These are phyloP conservation scores for Cryptotis parvus DNA, from an alignment of 2,113 vertebrate genomes.

Conservation along the genomic window DNA sequence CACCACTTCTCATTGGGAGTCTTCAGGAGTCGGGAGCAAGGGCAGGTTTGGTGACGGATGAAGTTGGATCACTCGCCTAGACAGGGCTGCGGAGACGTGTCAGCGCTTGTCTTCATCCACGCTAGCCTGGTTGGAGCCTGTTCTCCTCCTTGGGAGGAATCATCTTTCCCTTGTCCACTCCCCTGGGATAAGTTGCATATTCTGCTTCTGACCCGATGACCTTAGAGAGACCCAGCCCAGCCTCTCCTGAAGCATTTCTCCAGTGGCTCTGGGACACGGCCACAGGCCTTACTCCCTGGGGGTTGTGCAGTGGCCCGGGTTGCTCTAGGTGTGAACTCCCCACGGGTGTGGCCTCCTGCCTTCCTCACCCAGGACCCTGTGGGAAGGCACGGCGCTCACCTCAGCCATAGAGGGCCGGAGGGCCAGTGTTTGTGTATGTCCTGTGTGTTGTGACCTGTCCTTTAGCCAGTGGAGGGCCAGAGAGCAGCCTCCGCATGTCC, in stretches of 20 bases:
- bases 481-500: neutral
- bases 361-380: neutral
- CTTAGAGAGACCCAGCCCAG: neutral
- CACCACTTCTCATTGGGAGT: neutral
- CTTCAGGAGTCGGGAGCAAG: neutral
- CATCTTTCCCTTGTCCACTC: neutral
- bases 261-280: neutral
- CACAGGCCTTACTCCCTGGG: neutral
- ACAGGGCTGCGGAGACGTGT: neutral
- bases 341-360: neutral
- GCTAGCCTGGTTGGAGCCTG: neutral
- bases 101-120: neutral
- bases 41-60: neutral
- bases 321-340: constrained; percentile 1
- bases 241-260: neutral
- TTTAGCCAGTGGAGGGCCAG: constrained; percentile 60
- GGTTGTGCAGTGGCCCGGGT: neutral
- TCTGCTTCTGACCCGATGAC: neutral
- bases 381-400: neutral
- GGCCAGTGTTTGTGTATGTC: no score
- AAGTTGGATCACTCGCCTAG: neutral
- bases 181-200: neutral
- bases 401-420: neutral
- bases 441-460: no score
- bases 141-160: neutral